Evolutionary conservation across 2,797 vertebrate species (phyloP), one percentile per base, ranked within the genome.

Genomic region (Paedocypris micromegethes): DNA sequence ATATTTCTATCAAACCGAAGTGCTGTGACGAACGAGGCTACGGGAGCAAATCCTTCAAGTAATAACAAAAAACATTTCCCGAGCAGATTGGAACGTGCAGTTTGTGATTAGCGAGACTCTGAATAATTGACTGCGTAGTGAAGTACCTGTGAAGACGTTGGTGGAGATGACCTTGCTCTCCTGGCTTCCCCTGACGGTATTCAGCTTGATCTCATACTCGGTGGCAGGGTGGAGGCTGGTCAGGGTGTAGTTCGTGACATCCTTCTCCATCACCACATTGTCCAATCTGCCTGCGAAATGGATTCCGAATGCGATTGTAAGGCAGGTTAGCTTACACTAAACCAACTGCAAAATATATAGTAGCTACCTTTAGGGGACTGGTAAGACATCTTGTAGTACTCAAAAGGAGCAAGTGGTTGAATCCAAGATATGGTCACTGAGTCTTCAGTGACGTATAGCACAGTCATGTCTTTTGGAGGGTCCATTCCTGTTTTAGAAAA

Each of bases 321-420:
- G 7, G 9, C 23, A 2, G 2, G 38, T 56, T 38, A 37, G 4
- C 9, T 43, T 6, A 3, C 38, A 38, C 9, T 62, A 39, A 40
- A 6, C 9, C n/a, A 58, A 7, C 6, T 5, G 45, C 9, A 60
- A 50, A 59, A 3, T 23, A 53, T 5, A 61, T 23, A 4, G 4
- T 3, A 3, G 5, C 40, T 87, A 97, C 96, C 94, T 96, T 89
- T 91, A 0, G 85, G 86, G 3, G 92, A 91, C 53, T 90, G 88
- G 80, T 94, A 96, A 3, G 93, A 93, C 70, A 99, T 88, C 70
- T 93, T 92, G 37, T 98, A 99, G 81, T 96, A 93, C 79, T 97
- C 93, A 2, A 98, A 94, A 4, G 86, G 67, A 68, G 95, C 89
- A 0, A 90, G 57, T 0, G 96, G 96, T 77, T 86, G 87, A 66